Conservation (phyloP, 2,888 invertebrate species). For the Cataglyphis rosenhaueri region DNA sequence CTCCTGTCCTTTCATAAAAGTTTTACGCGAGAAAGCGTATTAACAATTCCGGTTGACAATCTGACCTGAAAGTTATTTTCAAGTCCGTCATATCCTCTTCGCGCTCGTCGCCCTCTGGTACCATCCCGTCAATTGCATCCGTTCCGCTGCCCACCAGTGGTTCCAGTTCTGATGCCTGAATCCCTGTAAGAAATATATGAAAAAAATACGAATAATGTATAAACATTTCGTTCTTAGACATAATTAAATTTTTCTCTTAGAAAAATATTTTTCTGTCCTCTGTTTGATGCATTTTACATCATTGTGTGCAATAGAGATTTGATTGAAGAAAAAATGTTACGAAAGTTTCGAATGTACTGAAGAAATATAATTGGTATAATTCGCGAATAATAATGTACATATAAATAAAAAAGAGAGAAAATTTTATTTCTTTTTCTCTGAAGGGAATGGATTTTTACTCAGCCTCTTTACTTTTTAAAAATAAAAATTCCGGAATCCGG, state of each 20-base stretch:
- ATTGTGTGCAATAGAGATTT: not conserved
- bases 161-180: conserved; percentile 85
- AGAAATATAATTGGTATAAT: not conserved
- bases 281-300: not conserved
- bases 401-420: too few species aligned
- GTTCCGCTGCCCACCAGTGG: conserved; percentile 86
- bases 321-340: not conserved
- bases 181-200: conserved; percentile 71
- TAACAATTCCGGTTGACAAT: conserved; percentile 44
- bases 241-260: not conserved
- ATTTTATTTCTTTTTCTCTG: too few species aligned
- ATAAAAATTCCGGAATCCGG: too few species aligned
- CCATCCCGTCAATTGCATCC: conserved; percentile 83
- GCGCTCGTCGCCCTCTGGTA: conserved; percentile 83
- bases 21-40: not conserved
- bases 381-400: not conserved
- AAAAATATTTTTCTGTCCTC: not conserved
- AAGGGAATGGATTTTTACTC: too few species aligned
- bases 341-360: not conserved
- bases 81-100: conserved; percentile 81
- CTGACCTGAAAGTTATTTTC: conserved; percentile 83
- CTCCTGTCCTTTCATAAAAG: not conserved
- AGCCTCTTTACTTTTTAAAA: too few species aligned
- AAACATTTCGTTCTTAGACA: not conserved
- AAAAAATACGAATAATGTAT: not conserved